phyloP scores from a whole-genome alignment of 2,888 invertebrate genomes.

The Xestia c-nigrum region DNA sequence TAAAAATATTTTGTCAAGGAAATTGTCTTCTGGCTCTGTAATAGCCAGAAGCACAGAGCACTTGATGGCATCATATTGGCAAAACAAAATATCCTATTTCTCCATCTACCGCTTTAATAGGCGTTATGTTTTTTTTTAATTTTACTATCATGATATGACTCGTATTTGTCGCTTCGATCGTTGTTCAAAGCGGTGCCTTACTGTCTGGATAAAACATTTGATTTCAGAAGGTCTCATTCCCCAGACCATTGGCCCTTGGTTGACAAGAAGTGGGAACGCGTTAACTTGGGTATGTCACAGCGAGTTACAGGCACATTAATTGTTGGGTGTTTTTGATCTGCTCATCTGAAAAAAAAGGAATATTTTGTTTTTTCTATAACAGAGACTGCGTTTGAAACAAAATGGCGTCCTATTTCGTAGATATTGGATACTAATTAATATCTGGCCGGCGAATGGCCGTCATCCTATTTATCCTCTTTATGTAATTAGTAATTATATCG shows the following conservation, averaged over 20 bases:
- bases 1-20: no score
- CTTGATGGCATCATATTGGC: not conserved
- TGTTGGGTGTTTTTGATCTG: not conserved
- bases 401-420: not conserved
- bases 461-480: conserved; percentile 55
- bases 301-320: not conserved
- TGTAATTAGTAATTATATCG: conserved; percentile 71
- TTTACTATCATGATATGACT: not conserved
- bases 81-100: not conserved
- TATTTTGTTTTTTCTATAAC: not conserved
- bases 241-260: conserved; percentile 17
- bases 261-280: no score
- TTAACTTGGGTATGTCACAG: not conserved
- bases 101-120: not conserved
- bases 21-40: not conserved
- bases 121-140: not conserved
- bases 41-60: not conserved
- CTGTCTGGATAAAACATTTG: conserved; percentile 34
- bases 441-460: not conserved
- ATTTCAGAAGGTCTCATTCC: conserved; percentile 10
- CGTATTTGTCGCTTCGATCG: conserved; percentile 12
- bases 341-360: not conserved
- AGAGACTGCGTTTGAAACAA: not conserved
- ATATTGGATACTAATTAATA: conserved; percentile 26
- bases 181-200: conserved; percentile 20